These are phyloP conservation scores for Campaea margaritaria DNA, from an alignment of 2,888 invertebrate genomes.

Conservation along the genomic window DNA sequence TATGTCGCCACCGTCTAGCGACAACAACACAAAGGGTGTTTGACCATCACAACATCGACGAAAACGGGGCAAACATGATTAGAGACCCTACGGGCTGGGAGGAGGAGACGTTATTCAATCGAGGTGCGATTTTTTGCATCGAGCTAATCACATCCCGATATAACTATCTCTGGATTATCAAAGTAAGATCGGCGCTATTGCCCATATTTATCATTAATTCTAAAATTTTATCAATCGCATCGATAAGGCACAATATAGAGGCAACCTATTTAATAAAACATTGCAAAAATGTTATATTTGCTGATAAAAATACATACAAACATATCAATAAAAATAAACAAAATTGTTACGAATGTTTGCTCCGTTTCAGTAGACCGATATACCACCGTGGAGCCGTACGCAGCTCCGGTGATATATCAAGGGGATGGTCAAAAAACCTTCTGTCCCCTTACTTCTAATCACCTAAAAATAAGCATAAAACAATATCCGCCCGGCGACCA, in stretches of 20 bases:
- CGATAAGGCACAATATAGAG: neutral
- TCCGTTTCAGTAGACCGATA: conserved; percentile 80
- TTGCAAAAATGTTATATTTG: neutral
- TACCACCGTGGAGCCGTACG: conserved; percentile 66
- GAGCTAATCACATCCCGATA: conserved; percentile 24
- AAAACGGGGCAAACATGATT: conserved; percentile 81
- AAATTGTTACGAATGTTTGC: conserved; percentile 69
- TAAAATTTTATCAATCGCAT: conserved; percentile 1
- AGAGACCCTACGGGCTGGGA: conserved; percentile 37
- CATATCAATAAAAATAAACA: conserved; percentile 50
- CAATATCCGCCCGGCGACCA: conserved; percentile 68
- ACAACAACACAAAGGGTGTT: conserved; percentile 89
- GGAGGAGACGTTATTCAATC: conserved; percentile 12
- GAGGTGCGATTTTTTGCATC: conserved; percentile 16
- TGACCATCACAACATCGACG: conserved; percentile 87
- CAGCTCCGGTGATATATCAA: conserved; percentile 73
- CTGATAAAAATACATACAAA: conserved; percentile 41
- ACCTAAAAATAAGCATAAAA: conserved; percentile 83
- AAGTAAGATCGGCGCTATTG: neutral
- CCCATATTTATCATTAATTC: conserved; percentile 3
- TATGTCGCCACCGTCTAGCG: conserved; percentile 86
- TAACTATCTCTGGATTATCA: conserved; percentile 7
- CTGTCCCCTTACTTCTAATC: conserved; percentile 75
- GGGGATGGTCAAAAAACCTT: conserved; percentile 89
- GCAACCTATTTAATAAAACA: neutral